Evolutionary conservation across 2,113 vertebrate genomes (phyloP), one percentile per base, ranked within the genome.

Genomic region (Galeopterus variegatus): DNA sequence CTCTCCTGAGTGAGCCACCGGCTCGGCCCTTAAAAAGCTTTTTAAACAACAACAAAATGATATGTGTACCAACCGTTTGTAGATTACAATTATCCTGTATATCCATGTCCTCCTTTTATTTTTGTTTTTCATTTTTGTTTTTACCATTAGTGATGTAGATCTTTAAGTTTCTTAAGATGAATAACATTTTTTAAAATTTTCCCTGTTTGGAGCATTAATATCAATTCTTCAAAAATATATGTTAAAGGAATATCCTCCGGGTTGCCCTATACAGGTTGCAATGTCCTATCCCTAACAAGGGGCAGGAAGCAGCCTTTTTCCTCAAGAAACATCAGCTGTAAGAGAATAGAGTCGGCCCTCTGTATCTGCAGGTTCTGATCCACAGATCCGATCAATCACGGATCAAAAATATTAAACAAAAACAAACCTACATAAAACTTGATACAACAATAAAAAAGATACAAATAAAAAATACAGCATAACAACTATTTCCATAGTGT

Each of bases 121-220:
- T 41, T 41, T 41, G 41, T 41, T 41, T 41, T 41, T 41, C 41
- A 4, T 41, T 41, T 41, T 41, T 41, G 41, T 52, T 81, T 70
- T 41, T 54, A 26, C 11, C 8, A 18, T 56, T 33, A 94, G 0
- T 81, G 36, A 94, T 23, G 11, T 31, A 52, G 64, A 31, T 48
- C 65, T 90, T 90, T 75, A 62, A 23, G 19, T 76, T 76, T 96
- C 41, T 56, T 83, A 79, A 82, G 17, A 36, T 31, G 18, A 82
- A 15, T 15, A 67, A 76, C 24, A 48, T 70, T 80, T 33, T 77
- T 33, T 77, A 54, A 6, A 88, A 58, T 24, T 69, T 67, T 62
- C 60, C 90, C 4, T 80, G 13, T 88, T 33, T 81, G 54, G 24
- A n/a, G 21, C 23, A 45, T 14, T 36, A 54, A 2, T 36, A 15